Conservation (phyloP, 2,113 vertebrate species). For the Ploceus nigricollis region DNA sequence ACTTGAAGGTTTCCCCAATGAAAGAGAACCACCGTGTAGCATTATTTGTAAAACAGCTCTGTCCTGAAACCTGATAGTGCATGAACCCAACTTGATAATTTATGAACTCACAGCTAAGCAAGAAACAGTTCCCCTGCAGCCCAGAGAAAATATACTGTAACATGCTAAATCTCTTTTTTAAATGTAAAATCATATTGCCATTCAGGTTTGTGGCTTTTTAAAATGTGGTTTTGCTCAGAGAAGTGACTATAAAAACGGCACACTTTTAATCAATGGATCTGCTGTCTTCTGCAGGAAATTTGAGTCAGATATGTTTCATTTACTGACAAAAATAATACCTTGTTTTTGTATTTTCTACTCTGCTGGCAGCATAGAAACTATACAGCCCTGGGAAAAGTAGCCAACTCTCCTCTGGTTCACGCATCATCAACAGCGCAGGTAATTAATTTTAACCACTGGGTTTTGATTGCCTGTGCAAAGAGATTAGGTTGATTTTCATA, state of each 20-base stretch:
- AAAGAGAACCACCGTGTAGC: background rate
- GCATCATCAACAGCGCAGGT: conserved; percentile 14
- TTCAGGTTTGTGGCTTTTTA: conserved; percentile 39
- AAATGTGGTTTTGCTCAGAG: background rate
- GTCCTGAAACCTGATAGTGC: conserved; percentile 30
- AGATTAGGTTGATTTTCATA: conserved; percentile 3
- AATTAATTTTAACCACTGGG: conserved; percentile 41
- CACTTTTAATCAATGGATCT: conserved; percentile 43
- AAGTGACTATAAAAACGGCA: conserved; percentile 24
- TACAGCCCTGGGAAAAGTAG: conserved; percentile 2
- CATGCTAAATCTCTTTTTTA: conserved; percentile 42
- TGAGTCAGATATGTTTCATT: conserved; percentile 61
- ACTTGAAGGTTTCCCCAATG: background rate
- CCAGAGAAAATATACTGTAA: conserved; percentile 16
- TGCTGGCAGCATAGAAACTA: background rate
- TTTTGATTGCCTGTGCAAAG: conserved; percentile 13
- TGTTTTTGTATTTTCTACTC: conserved; percentile 44
- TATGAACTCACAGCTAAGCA: conserved; percentile 47
- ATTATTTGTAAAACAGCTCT: conserved; percentile 47
- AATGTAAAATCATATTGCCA: conserved; percentile 30
- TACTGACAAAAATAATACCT: conserved; percentile 49
- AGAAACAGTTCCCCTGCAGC: conserved; percentile 15
- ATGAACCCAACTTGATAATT: conserved; percentile 34
- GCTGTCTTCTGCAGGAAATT: conserved; percentile 57
- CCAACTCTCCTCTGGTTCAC: background rate